Evolutionary conservation across 2,888 invertebrate species (phyloP).

Genomic region (Allacma fusca): DNA sequence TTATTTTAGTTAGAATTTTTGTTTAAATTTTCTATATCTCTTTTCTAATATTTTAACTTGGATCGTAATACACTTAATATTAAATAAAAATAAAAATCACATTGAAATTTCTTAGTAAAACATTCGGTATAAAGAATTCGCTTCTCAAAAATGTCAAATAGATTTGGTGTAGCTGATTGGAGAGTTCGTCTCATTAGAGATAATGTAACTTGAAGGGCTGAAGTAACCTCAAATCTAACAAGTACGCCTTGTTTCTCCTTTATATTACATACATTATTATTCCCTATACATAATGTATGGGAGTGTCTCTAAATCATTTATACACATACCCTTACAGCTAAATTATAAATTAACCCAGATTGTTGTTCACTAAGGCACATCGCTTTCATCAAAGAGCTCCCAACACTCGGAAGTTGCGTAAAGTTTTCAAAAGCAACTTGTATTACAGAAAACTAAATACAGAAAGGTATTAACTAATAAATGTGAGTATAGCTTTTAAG

Average conservation of each 20-base stretch:
- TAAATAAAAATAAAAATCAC: conserved; percentile 8
- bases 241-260: no score
- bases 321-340: background rate
- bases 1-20: no score
- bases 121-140: background rate
- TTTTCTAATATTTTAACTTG: background rate
- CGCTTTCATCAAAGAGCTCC: background rate
- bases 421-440: background rate
- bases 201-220: no score
- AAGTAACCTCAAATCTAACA: no score
- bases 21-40: background rate
- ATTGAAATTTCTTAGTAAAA: background rate
- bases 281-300: no score
- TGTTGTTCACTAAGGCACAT: conserved; percentile 10
- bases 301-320: no score
- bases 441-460: no score
- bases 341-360: background rate
- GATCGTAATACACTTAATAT: background rate
- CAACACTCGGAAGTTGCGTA: background rate
- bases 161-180: conserved; percentile 12
- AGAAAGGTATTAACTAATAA: no score
- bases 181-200: background rate
- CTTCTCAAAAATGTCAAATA: background rate
- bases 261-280: no score
- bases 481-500: background rate